Conservation (phyloP, 2,113 vertebrate genomes). For the Hipposideros armiger region DNA sequence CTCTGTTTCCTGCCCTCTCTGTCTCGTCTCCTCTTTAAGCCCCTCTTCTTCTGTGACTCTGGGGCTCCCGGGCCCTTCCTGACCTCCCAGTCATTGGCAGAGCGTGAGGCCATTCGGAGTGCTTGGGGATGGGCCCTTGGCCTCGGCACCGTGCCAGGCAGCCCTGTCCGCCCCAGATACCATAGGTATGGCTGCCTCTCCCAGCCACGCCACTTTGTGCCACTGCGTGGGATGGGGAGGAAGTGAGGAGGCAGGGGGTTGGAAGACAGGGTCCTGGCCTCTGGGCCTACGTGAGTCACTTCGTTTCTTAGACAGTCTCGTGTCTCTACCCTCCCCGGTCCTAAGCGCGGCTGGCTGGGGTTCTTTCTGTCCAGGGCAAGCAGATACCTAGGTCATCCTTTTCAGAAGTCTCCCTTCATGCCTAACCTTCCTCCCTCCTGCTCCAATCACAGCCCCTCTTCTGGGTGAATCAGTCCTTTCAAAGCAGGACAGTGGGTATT, state of each 20-base stretch:
- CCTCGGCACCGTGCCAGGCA: not conserved
- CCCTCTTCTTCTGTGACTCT: not conserved
- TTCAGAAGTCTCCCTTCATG: not conserved
- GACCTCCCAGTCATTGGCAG: too few relatives aligned
- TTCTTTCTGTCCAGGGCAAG: not conserved
- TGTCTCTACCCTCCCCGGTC: not conserved
- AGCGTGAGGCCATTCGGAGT: not conserved
- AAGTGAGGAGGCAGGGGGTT: not conserved
- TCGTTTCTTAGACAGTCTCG: not conserved
- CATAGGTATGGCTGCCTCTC: not conserved
- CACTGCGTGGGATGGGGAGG: not conserved
- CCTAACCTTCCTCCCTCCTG: not conserved
- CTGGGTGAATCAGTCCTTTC: conserved; percentile 34
- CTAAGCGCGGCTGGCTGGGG: not conserved
- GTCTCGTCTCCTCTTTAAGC: not conserved
- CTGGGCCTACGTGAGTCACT: not conserved
- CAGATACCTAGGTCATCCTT: not conserved
- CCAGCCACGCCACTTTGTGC: not conserved
- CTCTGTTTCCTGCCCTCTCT: not conserved
- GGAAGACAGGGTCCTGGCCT: not conserved
- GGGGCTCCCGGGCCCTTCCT: not conserved
- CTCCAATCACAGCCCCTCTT: conserved; percentile 45
- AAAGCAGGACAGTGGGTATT: conserved; percentile 12
- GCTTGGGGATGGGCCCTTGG: not conserved
- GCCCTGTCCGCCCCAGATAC: not conserved